Evolutionary conservation across 2,113 vertebrate genomes (phyloP), one percentile per base, ranked within the genome.

Genomic region (Monarcha castaneiventris): DNA sequence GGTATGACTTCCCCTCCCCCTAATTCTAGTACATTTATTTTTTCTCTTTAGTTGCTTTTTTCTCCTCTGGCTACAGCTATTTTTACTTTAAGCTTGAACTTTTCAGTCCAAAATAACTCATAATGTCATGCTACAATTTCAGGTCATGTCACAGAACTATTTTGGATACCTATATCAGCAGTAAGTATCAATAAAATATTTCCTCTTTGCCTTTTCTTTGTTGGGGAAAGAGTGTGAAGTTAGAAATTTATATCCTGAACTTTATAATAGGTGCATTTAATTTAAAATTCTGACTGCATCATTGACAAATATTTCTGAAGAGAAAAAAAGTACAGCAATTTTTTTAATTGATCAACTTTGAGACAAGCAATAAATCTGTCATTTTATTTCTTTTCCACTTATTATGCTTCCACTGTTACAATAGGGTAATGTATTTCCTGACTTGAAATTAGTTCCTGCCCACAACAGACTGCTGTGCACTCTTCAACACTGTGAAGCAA

Each of bases 251-350:
- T 19, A 35, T 35, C 39, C 11, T 2, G 8, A 46, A 2, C 4
- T 51, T 3, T 22, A 30, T 1, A 41, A 52, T 4, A 54, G 3
- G 1, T 22, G 10, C 4, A 59, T 64, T 87, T 46, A 1, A 51
- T 82, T 85, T 72, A 44, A 87, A 56, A 4, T 20, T 81, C 19
- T 82, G 20, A 22, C 16, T 63, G 9, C 13, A 58, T 62, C 11
- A 18, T 5, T 39, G 33, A 11, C 3, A 66, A 56, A 61, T 41
- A 6, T 13, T 94, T 62, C 25, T 72, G 17, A 64, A 64, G 5
- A 79, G 4, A 33, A 88, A 82, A 74, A 2, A 0, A 4, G 5
- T 27, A 5, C 4, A 37, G 8, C 3, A 43, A 27, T 1, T 18
- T 87, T 68, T 59, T 41, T 10, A 54, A 4, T 64, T 76, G 13